These are phyloP conservation scores for Halcyon malimbica DNA, from an alignment of 2,113 vertebrate species.

Conservation along the genomic window DNA sequence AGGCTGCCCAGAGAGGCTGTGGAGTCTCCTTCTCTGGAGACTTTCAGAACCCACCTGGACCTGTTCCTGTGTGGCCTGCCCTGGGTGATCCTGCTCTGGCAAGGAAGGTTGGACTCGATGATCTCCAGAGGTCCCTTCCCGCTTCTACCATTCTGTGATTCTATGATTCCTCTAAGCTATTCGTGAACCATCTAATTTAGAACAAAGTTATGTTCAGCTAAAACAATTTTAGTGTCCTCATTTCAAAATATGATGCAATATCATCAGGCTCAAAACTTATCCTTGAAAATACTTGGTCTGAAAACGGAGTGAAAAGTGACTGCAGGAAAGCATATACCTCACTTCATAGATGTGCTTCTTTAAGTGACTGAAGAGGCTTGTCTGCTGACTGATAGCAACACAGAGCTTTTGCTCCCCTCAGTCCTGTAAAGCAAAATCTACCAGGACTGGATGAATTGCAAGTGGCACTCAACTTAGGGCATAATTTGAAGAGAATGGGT, in stretches of 20 bases:
- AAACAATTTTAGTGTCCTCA: not conserved
- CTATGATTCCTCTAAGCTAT: not conserved
- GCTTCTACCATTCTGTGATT: no score
- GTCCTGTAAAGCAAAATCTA: not conserved
- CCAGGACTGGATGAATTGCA: not conserved
- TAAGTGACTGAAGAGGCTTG: not conserved
- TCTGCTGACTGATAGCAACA: not conserved
- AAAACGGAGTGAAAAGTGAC: not conserved
- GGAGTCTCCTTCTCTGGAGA: no score
- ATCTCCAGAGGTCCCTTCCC: no score
- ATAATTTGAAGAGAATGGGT: not conserved
- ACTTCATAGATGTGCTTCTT: not conserved
- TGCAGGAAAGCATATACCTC: not conserved
- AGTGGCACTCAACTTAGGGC: not conserved
- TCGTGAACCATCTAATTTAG: slow-evolving; percentile 2
- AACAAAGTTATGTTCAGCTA: not conserved
- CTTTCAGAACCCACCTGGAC: no score
- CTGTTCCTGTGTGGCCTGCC: no score
- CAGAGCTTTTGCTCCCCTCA: not conserved
- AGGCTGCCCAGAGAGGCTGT: no score
- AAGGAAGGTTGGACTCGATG: no score
- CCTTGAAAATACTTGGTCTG: not conserved
- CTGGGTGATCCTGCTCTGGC: no score
- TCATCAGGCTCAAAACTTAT: not conserved
- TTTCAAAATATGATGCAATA: not conserved